Conservation (phyloP, 2,113 vertebrate genomes). For the Otis tarda region DNA sequence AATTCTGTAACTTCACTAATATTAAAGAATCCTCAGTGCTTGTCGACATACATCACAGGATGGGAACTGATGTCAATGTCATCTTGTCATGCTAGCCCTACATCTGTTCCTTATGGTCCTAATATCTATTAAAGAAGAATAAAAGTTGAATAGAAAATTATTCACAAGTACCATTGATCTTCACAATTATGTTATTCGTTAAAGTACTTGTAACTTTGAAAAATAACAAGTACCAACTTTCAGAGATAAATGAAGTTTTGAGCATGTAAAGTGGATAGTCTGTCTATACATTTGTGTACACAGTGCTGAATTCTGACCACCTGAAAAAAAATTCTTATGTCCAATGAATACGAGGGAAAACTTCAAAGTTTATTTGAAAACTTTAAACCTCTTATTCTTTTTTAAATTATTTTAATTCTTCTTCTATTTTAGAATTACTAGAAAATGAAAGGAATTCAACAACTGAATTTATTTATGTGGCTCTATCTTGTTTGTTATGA, state of each 20-base stretch:
- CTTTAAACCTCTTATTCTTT: background rate
- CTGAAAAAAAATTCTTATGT: background rate
- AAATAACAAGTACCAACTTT: background rate
- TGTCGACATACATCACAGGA: background rate
- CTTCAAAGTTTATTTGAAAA: background rate
- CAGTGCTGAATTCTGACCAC: background rate
- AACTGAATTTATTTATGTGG: background rate
- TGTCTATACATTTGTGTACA: background rate
- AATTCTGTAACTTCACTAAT: background rate
- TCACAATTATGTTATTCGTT: background rate
- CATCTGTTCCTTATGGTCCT: background rate
- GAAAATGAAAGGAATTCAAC: background rate
- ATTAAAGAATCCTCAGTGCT: background rate
- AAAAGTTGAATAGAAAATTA: background rate
- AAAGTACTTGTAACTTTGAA: background rate
- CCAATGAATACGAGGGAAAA: background rate
- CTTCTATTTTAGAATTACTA: background rate
- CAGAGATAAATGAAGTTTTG: background rate
- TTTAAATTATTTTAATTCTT: background rate
- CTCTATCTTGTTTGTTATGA: background rate
- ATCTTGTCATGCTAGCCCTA: background rate
- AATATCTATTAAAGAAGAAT: background rate
- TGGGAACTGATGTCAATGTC: background rate
- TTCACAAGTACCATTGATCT: background rate
- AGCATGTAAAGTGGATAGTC: background rate